Conservation (phyloP, 2,797 vertebrate genomes). For the Acropternis orthonyx region DNA sequence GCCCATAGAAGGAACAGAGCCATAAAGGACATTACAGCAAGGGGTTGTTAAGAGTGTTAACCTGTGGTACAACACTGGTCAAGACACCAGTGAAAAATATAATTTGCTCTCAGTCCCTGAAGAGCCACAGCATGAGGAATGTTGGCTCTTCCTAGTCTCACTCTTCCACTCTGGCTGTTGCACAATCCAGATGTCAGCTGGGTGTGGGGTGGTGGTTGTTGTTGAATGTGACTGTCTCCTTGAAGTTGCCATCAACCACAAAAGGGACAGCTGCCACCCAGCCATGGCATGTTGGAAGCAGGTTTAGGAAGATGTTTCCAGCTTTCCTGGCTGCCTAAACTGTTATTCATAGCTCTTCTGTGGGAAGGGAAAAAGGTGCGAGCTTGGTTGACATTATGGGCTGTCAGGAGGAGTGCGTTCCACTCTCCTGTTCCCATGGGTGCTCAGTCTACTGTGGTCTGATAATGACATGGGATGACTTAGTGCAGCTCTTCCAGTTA, state of each 20-base stretch:
- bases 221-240: background rate
- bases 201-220: background rate
- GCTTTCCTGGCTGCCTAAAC: background rate
- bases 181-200: background rate
- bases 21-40: background rate
- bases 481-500: background rate
- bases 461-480: background rate
- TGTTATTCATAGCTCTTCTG: background rate
- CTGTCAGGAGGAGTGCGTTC: background rate
- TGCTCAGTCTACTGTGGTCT: background rate
- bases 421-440: background rate
- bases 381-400: background rate
- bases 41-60: background rate
- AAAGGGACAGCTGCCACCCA: background rate
- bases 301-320: background rate
- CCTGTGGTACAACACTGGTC: no score
- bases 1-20: background rate
- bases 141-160: background rate
- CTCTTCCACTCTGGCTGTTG: background rate
- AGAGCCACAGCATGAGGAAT: background rate
- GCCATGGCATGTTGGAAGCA: background rate
- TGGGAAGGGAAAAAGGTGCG: fast-evolving
- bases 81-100: background rate
- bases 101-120: background rate
- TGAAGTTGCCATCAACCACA: background rate